Evolutionary conservation across 2,888 invertebrate species (phyloP).

Genomic region (Cinara cedri): DNA sequence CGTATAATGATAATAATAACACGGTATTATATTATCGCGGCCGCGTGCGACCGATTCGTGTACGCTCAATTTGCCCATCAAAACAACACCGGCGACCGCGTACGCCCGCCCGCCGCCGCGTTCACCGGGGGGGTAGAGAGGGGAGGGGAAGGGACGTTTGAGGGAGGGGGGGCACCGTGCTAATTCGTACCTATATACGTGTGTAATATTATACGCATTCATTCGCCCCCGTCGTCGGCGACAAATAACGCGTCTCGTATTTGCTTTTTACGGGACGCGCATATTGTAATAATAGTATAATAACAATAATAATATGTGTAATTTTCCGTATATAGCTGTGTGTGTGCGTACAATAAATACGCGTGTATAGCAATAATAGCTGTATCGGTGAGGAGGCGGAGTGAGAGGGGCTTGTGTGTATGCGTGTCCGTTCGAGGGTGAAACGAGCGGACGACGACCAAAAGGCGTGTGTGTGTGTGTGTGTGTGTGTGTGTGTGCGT

Average conservation of each 20-base stretch:
- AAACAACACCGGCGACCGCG: constrained; percentile 43
- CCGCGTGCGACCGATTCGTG: constrained; percentile 1
- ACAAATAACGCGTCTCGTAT: constrained; percentile 47
- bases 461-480: no score
- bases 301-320: constrained; percentile 11
- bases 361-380: no score
- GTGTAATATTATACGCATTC: no score
- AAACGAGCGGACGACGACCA: constrained; percentile 10
- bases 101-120: not conserved
- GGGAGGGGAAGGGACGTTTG: not conserved
- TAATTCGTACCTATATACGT: constrained; percentile 26
- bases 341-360: no score
- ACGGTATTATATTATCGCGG: not conserved
- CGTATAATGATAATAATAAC: not conserved
- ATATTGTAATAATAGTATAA: no score
- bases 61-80: constrained; percentile 46
- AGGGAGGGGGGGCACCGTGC: constrained; percentile 47
- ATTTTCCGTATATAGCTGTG: constrained; percentile 23
- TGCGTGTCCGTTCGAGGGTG: constrained; percentile 18
- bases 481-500: no score
- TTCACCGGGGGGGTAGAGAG: not conserved
- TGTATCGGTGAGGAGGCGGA: no score
- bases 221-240: constrained; percentile 34
- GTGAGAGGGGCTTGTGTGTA: not conserved
- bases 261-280: constrained; percentile 43